Base-by-base conservation (phyloP, 2,113 vertebrate genomes). In the Corythornis vintsioides region DNA sequence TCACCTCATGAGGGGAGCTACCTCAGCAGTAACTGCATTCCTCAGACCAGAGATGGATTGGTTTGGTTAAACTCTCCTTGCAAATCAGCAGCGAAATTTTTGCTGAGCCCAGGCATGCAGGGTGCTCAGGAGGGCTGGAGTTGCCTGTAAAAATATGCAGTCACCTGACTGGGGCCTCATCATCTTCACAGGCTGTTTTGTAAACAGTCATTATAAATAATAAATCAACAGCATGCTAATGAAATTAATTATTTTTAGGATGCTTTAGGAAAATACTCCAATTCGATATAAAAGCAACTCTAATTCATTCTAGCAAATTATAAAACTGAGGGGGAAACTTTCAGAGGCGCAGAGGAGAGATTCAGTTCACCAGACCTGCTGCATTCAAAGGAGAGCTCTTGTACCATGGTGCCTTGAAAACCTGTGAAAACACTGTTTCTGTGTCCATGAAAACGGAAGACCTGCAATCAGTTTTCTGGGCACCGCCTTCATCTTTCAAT, bases 171-270 rank as follows among this genome's bases (percentile, higher is more conserved):
- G 5, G 40, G 53, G 24, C 72, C 64, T 90, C 57, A 1, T 77
- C 8, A 5, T 74, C 88, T 69, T 95, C 3, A 0, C 83, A 82
- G 88, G 28, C 57, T 94, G 92, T 83, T 96, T 94, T 75, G 92
- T 94, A 86, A 95, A 92, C 90, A 93, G 76, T 86, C 73, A 65
- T 94, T 88, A 92, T 86, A 92, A 95, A 84, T 90, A 95, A 95
- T 94, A 94, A 95, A 95, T 89, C 92, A 90, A 84, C 81, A 94
- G n/a, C 12, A 2, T 79, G 86, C 59, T 93, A 93, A 95, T 92
- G 90, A 94, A 94, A 93, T 47, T 65, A 93, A 57, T 15, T 67
- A 52, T 71, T 94, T 94, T 91, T 77, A 86, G 90, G 83, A 86
- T 88, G 83, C 61, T 94, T 91, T 90, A 71, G 57, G 90, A 73